phyloP scores from a whole-genome alignment of 2,797 vertebrate species.

The Pelochelys cantorii region DNA sequence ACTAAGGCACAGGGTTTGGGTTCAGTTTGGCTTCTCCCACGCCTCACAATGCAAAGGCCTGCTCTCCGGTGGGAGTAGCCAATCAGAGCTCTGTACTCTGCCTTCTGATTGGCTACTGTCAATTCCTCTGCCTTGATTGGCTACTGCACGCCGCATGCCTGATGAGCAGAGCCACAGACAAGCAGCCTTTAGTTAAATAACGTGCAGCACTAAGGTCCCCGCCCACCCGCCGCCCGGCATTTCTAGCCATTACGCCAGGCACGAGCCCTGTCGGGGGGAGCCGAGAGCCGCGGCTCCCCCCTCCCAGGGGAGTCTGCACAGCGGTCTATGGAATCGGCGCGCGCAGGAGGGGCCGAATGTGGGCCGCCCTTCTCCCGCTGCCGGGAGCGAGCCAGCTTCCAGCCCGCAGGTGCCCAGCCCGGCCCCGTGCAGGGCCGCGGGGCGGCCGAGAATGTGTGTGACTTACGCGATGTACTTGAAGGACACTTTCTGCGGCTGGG shows the following conservation, averaged over 20 bases:
- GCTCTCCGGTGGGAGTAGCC: neutral
- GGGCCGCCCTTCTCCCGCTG: neutral
- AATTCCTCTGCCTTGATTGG: neutral
- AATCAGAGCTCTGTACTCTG: neutral
- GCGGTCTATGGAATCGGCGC: neutral
- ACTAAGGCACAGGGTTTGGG: neutral
- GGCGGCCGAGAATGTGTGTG: neutral
- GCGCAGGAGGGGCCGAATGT: neutral
- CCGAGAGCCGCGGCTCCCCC: too few relatives aligned
- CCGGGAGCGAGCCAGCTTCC: fast-evolving
- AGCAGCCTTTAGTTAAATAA: neutral
- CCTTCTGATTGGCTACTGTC: neutral
- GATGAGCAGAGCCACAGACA: neutral
- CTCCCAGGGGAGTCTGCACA: too few relatives aligned
- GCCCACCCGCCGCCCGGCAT: neutral
- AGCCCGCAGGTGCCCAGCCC: neutral
- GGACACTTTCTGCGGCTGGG: conserved; percentile 92
- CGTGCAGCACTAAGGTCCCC: neutral
- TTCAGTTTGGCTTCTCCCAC: neutral
- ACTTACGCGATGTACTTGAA: conserved; percentile 95
- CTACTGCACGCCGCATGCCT: neutral
- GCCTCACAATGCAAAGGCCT: neutral
- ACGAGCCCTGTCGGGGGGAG: neutral
- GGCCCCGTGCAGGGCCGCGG: neutral
- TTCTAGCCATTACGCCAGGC: neutral